Evolutionary conservation across 2,113 vertebrate genomes (phyloP).

Genomic region (Phrynocephalus versicolor): DNA sequence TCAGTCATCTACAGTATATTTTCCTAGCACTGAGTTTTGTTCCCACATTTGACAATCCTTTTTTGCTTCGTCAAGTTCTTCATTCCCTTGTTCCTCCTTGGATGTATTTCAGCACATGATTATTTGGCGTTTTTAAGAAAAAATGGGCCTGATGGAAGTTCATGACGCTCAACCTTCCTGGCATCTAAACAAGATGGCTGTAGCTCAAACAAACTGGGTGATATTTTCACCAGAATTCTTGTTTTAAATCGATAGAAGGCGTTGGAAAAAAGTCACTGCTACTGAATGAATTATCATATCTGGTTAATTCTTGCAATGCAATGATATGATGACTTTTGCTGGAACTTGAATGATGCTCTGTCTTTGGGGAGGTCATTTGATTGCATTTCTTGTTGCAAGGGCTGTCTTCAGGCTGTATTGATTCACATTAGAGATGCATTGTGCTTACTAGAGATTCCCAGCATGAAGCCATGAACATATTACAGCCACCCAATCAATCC

Average conservation of each 20-base stretch:
- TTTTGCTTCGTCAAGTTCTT: not conserved
- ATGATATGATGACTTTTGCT: constrained; percentile 12
- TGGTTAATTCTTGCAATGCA: constrained; percentile 1
- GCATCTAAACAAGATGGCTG: constrained; percentile 19
- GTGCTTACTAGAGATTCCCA: constrained; percentile 60
- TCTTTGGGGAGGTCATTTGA: constrained; percentile 51
- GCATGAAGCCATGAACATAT: constrained; percentile 51
- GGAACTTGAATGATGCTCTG: not conserved
- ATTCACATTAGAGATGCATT: constrained; percentile 66
- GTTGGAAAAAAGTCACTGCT: constrained; percentile 46
- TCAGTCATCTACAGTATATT: not conserved
- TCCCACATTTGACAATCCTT: not conserved
- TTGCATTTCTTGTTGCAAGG: constrained; percentile 59
- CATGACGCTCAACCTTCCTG: constrained; percentile 20
- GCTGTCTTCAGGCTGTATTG: constrained; percentile 51
- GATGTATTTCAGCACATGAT: not conserved
- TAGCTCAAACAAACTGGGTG: constrained; percentile 39
- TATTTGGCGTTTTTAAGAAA: constrained; percentile 22
- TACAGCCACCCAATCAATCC: constrained; percentile 65
- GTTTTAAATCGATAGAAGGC: constrained; percentile 48
- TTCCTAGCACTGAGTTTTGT: not conserved
- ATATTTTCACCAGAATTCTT: constrained; percentile 51
- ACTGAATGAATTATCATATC: constrained; percentile 45
- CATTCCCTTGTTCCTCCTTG: not conserved
- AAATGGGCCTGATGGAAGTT: constrained; percentile 13